A percentile compares a stretch with the other conserved stretches of the same genome.
phyloP scores from a whole-genome alignment of 2,888 invertebrate genomes.

The Uropetala carovei region DNA sequence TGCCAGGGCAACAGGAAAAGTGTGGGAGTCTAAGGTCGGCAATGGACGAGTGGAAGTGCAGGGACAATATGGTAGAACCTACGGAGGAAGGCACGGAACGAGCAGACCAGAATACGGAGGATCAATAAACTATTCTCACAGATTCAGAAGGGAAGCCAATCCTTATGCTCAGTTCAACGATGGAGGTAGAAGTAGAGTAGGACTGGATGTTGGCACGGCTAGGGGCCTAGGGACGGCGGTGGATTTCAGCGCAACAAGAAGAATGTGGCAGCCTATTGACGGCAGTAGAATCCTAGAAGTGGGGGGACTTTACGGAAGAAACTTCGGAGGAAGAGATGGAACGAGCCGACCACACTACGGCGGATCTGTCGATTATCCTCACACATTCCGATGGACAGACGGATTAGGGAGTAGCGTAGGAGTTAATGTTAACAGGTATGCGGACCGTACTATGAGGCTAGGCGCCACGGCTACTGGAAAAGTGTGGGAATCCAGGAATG shows the following conservation, averaged over 20 bases:
- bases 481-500: neutral
- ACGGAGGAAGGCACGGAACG: slow-evolving; percentile 28
- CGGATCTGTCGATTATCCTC: neutral
- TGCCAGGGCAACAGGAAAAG: slow-evolving; percentile 59
- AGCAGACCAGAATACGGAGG: slow-evolving; percentile 10
- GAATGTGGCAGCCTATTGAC: slow-evolving; percentile 53
- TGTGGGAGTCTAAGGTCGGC: slow-evolving; percentile 59
- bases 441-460: neutral
- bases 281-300: slow-evolving; percentile 28
- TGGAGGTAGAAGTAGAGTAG: neutral
- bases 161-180: neutral
- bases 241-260: slow-evolving; percentile 57
- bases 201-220: neutral
- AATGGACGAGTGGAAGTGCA: slow-evolving; percentile 63
- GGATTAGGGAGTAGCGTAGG: neutral
- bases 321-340: neutral
- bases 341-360: slow-evolving; percentile 14
- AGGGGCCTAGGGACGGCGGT: neutral
- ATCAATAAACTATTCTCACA: neutral
- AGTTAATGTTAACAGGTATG: neutral
- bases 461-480: neutral
- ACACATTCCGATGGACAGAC: neutral
- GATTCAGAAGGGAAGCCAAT: neutral
- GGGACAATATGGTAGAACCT: slow-evolving; percentile 57
- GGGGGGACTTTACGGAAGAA: neutral